Base-by-base conservation (phyloP, 2,797 vertebrate genomes). In the Thaleichthys pacificus region DNA sequence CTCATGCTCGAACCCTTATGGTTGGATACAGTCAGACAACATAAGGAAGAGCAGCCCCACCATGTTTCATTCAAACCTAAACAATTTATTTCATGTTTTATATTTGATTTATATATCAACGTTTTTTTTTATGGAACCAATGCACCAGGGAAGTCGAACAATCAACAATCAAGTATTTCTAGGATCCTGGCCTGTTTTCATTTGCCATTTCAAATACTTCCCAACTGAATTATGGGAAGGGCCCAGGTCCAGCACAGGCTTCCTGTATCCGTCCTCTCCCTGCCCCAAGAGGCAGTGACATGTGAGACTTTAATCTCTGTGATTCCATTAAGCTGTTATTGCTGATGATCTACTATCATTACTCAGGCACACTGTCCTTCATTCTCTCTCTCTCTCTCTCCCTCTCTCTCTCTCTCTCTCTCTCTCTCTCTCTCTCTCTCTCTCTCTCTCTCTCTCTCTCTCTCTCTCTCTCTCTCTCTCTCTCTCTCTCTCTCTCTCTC, bases 301-400 rank as follows among this genome's bases (percentile, higher is more conserved):
- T 69, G 51, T 51, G 60, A 71, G 47, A 67, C 22, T 56, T 74
- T 58, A 63, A 17, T 66, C 51, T 67, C 61, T 47, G 71, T 66
- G 57, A 74, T 67, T 77, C 71, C 58, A 69, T 71, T 63, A 73
- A 2, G 54, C 63, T 11, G 58, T 61, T 78, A 62, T 35, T 71
- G 69, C 54, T 2, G 54, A 63, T 68, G 32, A 71, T 64, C 58
- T 24, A 5, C 47, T 76, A 67, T 75, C 42, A 66, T 73, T 78
- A 61, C 66, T 21, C 49, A 68, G 74, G 32, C 64, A 38, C 62
- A 32, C 62, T 66, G 56, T 77, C 65, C 19, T 19, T 56, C 51
- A 5, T 7, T 56, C 51, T 56, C 17, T 56, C 51, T 17, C 5
- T n/a, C 4, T 51, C 49, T 51, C 14, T 51, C 49, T 51, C 15